Conservation (phyloP, 1,140 invertebrate genomes). For the Gryllus bimaculatus region DNA sequence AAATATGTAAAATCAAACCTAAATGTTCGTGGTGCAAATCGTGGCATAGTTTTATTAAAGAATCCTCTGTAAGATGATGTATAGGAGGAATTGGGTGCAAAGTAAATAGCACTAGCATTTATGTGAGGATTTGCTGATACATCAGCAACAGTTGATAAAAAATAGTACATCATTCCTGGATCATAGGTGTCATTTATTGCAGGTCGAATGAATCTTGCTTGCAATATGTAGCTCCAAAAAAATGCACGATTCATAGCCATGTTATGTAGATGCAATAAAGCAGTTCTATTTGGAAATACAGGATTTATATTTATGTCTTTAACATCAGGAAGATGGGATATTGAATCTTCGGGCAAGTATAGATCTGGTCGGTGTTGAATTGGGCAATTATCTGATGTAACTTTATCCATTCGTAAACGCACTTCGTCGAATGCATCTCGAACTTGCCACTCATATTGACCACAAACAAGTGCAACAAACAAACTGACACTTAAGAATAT, state of each 20-base stretch:
- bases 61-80: conserved; percentile 90
- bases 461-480: conserved; percentile 26
- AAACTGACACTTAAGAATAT: background rate
- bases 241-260: conserved; percentile 89
- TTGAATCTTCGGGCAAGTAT: conserved; percentile 68
- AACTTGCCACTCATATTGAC: conserved; percentile 81
- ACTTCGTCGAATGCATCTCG: conserved; percentile 84
- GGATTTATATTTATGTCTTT: conserved; percentile 93
- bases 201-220: conserved; percentile 79
- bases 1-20: conserved; percentile 31
- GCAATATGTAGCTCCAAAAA: conserved; percentile 92
- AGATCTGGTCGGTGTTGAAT: conserved; percentile 77
- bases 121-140: conserved; percentile 86
- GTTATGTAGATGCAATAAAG: conserved; percentile 87
- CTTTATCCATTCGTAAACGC: conserved; percentile 64
- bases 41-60: conserved; percentile 92
- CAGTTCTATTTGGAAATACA: conserved; percentile 89
- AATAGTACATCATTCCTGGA: conserved; percentile 98
- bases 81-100: conserved; percentile 88
- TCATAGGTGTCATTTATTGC: conserved; percentile 87
- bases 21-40: conserved; percentile 90
- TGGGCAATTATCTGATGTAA: conserved; percentile 76
- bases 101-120: conserved; percentile 90
- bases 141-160: conserved; percentile 88
- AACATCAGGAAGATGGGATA: conserved; percentile 88